Evolutionary conservation across 2,888 invertebrate genomes (phyloP), one percentile per base, ranked within the genome.

Genomic region (Tipula helvola): DNA sequence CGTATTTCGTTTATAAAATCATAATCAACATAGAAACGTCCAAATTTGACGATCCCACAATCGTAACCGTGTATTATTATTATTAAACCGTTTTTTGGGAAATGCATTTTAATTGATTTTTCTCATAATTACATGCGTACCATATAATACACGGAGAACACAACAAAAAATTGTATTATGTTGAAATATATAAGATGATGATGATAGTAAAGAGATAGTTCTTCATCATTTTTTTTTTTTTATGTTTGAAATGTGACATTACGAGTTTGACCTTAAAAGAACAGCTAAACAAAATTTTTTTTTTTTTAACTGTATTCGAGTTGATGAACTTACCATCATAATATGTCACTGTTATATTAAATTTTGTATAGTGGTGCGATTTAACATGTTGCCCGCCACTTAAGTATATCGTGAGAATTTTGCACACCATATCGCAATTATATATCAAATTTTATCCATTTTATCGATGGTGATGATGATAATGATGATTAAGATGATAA

Each of bases 241-340:
- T 71, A 71, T 28, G 71, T 71, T 71, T 28, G 71, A 71, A 28
- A 71, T 71, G 71, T 71, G 71, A 71, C 71, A 71, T 71, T 71
- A 71, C 71, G 71, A 71, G 71, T 71, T 71, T 71, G 71, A 71
- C 71, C 71, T 71, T 71, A 71, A 71, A 71, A 71, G 10, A 71
- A 71, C 71, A 71, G 71, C 71, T 71, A 71, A 71, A 71, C 18
- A 71, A 12, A 71, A 16, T 5, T 16, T 16, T 2, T 16, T 5
- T 1, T 16, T 16, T 52, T 5, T n/a, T 71, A 71, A 71, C 71
- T 71, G 28, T 71, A 71, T 8, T 71, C 71, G 71, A 71, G 71
- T 71, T 71, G 71, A 71, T 71, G 71, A 71, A 71, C 71, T 71
- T 71, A 71, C 71, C 71, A 71, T 71, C 71, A 71, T 71, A 71